These are phyloP conservation scores for Elgaria multicarinata DNA, from an alignment of 2,113 vertebrate genomes.

Conservation along the genomic window DNA sequence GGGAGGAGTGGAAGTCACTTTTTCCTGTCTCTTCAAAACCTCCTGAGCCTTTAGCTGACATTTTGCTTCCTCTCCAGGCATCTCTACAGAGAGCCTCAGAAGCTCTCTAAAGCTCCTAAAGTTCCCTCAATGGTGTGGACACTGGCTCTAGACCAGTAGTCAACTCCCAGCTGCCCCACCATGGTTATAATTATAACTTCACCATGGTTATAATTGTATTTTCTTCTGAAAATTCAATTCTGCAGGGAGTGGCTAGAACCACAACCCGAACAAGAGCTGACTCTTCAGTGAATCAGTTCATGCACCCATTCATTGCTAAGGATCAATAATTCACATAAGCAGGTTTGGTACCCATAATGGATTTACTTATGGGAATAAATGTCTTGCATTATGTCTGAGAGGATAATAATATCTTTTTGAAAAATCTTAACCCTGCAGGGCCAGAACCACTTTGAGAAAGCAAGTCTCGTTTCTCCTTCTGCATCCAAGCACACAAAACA, in stretches of 20 bases:
- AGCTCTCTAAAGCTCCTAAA: neutral
- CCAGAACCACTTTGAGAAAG: constrained; percentile 33
- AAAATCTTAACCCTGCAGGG: constrained; percentile 18
- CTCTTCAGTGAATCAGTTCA: neutral
- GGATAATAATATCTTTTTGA: constrained; percentile 46
- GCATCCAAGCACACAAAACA: constrained; percentile 44
- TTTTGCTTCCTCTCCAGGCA: neutral
- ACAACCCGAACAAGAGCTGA: neutral
- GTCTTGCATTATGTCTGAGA: constrained; percentile 18
- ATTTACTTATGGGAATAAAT: constrained; percentile 9
- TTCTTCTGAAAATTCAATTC: neutral
- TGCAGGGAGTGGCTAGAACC: neutral
- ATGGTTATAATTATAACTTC: neutral
- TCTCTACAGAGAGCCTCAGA: neutral
- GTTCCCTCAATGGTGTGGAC: neutral
- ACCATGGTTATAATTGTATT: neutral
- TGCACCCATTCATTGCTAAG: neutral
- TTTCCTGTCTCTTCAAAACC: neutral
- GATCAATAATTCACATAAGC: neutral
- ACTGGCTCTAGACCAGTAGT: neutral
- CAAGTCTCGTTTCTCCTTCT: constrained; percentile 30
- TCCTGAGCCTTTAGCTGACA: neutral
- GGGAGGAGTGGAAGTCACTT: neutral
- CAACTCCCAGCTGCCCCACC: neutral
- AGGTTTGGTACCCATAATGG: neutral